Evolutionary conservation across 2,888 invertebrate species (phyloP).

Genomic region (Oscheius sp.): DNA sequence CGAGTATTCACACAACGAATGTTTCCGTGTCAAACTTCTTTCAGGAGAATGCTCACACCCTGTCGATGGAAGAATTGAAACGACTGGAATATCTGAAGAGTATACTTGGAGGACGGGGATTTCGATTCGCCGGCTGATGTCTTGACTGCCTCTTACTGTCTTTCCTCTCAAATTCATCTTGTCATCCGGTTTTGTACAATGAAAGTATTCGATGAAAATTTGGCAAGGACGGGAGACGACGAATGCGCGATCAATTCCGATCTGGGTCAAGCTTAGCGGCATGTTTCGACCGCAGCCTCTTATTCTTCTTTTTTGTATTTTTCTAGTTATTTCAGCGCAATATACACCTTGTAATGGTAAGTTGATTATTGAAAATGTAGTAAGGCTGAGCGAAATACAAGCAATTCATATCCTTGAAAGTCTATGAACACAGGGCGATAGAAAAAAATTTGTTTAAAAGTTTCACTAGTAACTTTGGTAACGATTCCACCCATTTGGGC

Average conservation of each 20-base stretch:
- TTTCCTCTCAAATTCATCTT: not conserved
- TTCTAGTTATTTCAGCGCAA: constrained; percentile 4
- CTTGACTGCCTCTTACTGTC: not conserved
- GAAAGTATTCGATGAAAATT: not conserved
- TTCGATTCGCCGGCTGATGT: constrained; percentile 40
- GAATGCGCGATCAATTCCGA: constrained; percentile 14
- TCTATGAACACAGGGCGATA: too few relatives aligned
- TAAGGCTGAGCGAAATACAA: too few relatives aligned
- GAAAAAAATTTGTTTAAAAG: too few relatives aligned
- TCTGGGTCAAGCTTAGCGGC: constrained; percentile 12
- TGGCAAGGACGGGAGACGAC: not conserved
- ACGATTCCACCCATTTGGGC: too few relatives aligned
- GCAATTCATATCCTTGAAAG: too few relatives aligned
- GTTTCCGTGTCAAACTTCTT: not conserved
- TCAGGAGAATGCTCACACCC: not conserved
- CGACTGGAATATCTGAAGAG: constrained; percentile 44
- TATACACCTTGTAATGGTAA: constrained; percentile 27
- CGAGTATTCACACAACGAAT: not conserved
- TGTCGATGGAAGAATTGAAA: constrained; percentile 18
- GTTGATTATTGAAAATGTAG: too few relatives aligned
- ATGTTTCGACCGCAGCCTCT: constrained; percentile 22
- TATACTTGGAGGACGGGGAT: constrained; percentile 53
- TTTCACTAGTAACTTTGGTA: too few relatives aligned
- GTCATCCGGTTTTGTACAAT: constrained; percentile 7
- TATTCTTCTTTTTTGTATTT: constrained; percentile 14